Evolutionary conservation across 2,888 invertebrate genomes (phyloP).

Genomic region (Tinea pellionella): DNA sequence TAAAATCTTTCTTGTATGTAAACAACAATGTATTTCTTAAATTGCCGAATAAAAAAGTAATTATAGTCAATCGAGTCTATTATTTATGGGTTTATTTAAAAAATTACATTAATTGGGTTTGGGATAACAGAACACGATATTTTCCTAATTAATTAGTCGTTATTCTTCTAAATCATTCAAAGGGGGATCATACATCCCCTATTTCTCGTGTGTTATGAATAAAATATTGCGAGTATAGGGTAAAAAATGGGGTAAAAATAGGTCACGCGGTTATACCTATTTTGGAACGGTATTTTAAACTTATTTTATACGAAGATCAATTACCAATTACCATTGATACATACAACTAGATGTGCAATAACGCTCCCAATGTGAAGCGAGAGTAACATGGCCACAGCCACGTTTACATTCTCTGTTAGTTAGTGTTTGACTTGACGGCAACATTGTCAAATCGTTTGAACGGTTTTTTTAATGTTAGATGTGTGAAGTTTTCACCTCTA

Average conservation of each 20-base stretch:
- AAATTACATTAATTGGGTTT: neutral
- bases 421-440: no score
- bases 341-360: no score
- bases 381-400: no score
- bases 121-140: slow-evolving; percentile 31
- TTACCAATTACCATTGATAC: no score
- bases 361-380: no score
- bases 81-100: neutral
- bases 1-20: no score
- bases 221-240: slow-evolving; percentile 26
- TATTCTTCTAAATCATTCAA: slow-evolving; percentile 56
- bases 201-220: slow-evolving; percentile 6
- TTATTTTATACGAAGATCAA: no score
- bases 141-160: slow-evolving; percentile 55
- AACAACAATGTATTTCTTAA: no score
- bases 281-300: neutral
- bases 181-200: slow-evolving; percentile 13
- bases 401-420: no score
- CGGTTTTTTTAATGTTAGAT: no score
- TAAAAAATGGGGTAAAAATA: slow-evolving; percentile 59
- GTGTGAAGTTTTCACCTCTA: no score
- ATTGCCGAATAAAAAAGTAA: neutral
- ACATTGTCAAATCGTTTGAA: no score
- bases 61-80: neutral
- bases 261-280: slow-evolving; percentile 40